A percentile compares a stretch with the other conserved stretches of the same genome.
Conservation (phyloP, 1,140 invertebrate species). For the Brachionus paranguensis region DNA sequence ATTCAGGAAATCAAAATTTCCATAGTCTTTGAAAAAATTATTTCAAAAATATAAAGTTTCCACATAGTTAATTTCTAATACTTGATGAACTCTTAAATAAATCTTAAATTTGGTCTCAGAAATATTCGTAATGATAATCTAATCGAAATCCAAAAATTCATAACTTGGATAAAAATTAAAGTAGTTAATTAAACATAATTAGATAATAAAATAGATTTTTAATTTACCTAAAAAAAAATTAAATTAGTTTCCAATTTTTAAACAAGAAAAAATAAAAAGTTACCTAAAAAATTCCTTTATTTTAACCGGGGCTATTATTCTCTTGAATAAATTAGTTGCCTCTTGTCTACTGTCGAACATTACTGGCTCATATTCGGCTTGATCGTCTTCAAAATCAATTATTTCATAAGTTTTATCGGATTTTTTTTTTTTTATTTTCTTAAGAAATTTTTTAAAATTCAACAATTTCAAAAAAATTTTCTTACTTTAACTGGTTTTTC, state of each 20-base stretch:
- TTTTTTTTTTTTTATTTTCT: background rate
- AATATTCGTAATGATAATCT: background rate
- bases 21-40: too few species aligned
- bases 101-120: too few species aligned
- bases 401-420: background rate
- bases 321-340: slow-evolving; percentile 30
- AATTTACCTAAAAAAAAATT: too few species aligned
- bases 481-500: background rate
- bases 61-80: too few species aligned
- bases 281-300: slow-evolving; percentile 27
- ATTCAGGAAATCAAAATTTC: too few species aligned
- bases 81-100: too few species aligned
- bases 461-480: background rate
- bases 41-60: too few species aligned
- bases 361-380: slow-evolving; percentile 1
- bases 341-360: slow-evolving; percentile 35
- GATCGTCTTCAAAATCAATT: slow-evolving; percentile 8
- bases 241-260: too few species aligned
- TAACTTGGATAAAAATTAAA: background rate
- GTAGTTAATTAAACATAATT: too few species aligned
- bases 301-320: slow-evolving; percentile 36
- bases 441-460: background rate
- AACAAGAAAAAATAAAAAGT: too few species aligned
- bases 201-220: too few species aligned
- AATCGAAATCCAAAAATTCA: background rate